phyloP scores from a whole-genome alignment of 2,113 vertebrate genomes.

The Acinonyx jubatus region DNA sequence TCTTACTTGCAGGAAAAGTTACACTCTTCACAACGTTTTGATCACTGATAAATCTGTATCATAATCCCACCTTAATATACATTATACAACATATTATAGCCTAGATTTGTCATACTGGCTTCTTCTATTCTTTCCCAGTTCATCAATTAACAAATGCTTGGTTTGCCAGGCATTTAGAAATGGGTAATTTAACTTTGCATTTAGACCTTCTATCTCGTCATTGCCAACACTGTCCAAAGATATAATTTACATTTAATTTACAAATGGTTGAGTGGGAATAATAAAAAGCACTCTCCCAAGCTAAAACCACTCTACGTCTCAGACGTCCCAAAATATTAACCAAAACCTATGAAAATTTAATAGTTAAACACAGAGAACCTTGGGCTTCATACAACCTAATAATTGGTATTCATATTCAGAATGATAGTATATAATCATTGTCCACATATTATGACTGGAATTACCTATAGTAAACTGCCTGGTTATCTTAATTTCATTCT shows the following conservation, averaged over 20 bases:
- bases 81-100: neutral
- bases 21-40: neutral
- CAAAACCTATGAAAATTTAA: constrained; percentile 25
- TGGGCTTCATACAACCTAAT: neutral
- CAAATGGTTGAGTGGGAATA: neutral
- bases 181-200: neutral
- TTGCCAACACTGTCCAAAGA: neutral
- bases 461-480: neutral
- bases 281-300: constrained; percentile 15
- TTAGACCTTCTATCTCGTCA: constrained; percentile 17
- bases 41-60: neutral
- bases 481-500: constrained; percentile 17
- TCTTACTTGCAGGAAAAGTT: neutral
- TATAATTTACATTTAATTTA: constrained; percentile 38
- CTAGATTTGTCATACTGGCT: neutral
- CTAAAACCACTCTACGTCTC: constrained; percentile 19
- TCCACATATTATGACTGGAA: neutral
- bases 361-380: constrained; percentile 26
- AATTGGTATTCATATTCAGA: neutral
- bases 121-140: constrained; percentile 2
- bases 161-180: constrained; percentile 30
- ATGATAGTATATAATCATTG: neutral
- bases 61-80: neutral
- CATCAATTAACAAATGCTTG: constrained; percentile 15
- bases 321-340: neutral